Base-by-base conservation (phyloP, 2,888 invertebrate genomes). In the Yponomeuta cagnagella region DNA sequence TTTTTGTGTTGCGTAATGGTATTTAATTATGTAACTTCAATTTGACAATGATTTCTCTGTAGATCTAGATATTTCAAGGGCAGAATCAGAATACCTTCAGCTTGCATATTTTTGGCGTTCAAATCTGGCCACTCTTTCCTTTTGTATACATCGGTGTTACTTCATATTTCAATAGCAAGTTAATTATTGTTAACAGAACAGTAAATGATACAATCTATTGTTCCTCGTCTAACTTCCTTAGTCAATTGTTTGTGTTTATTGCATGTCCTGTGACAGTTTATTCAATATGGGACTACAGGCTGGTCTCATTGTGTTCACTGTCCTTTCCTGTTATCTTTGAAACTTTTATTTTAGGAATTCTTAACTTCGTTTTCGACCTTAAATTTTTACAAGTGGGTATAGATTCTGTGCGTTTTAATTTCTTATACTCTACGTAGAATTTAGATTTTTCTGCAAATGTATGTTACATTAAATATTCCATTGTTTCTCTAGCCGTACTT, bases 401-500 rank as follows among this genome's bases (percentile, higher is more conserved):
- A 10, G 52, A 15, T 58, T 58, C 1, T 12, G 8, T 43, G 5
- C 6, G 43, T 43, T 43, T 8, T 8, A 43, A 8, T 43, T 43
- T 43, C 43, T 43, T 8, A 43, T 43, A 43, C 1, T 43, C 6
- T 43, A 43, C 8, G 8, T 43, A 43, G 43, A 43, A 43, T 8
- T 43, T 8, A 5, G 9, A 43, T 8, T 43, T 43, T 43, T 43
- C 43, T 8, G 43, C 8, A 43, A 43, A 43, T 43, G 2, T 1
- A 43, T 74, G 72, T 77, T 72, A 78, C 79, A 81, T 80, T 79
- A 80, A 83, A 82, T 80, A 82, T 82, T 79, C 79, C 78, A 83
- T 85, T 85, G 82, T 87, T 86, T 85, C 78, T 82, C 77, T 78
- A 73, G 81, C 79, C 74, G 75, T 73, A 81, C 79, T 79, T 80